Conservation (phyloP, 2,113 vertebrate genomes). For the Perccottus glenii region DNA sequence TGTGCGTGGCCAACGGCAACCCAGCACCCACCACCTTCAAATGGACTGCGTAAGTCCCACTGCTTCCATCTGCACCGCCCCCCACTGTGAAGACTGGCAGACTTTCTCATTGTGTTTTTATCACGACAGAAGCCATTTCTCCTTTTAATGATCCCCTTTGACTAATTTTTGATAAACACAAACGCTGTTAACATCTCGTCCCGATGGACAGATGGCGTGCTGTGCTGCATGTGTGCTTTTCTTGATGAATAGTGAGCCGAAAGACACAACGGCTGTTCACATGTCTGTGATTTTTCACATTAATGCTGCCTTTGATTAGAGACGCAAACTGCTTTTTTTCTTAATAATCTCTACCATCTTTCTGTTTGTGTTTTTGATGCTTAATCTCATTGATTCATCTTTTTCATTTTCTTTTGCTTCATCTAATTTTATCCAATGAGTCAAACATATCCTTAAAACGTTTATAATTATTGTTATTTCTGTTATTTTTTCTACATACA, state of each 20-base stretch:
- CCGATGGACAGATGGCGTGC: slow-evolving; percentile 56
- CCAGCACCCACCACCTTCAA: slow-evolving; percentile 72
- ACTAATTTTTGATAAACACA: neutral
- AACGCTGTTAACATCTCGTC: neutral
- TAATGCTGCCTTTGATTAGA: slow-evolving; percentile 26
- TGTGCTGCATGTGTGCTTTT: slow-evolving; percentile 5
- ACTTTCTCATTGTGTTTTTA: slow-evolving; percentile 1
- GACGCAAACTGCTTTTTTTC: neutral
- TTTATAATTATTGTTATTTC: neutral
- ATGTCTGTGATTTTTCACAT: slow-evolving; percentile 32
- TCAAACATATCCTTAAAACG: neutral
- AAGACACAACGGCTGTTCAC: slow-evolving; percentile 37
- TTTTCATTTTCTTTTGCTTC: slow-evolving; percentile 1
- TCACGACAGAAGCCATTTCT: neutral
- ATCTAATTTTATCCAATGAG: slow-evolving; percentile 12
- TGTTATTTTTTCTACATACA: neutral
- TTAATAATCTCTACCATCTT: neutral
- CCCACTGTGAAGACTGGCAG: neutral
- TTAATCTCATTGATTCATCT: slow-evolving; percentile 2
- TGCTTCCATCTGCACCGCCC: neutral
- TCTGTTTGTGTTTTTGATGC: neutral
- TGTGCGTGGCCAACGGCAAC: slow-evolving; percentile 80
- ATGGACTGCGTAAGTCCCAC: slow-evolving; percentile 80
- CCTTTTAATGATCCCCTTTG: slow-evolving; percentile 12
- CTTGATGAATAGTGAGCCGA: slow-evolving; percentile 34